Percentiles rank a stretch among this genome's conserved stretches.
Evolutionary conservation across 2,113 vertebrate species (phyloP).

Genomic region (Cinclus mexicanus): DNA sequence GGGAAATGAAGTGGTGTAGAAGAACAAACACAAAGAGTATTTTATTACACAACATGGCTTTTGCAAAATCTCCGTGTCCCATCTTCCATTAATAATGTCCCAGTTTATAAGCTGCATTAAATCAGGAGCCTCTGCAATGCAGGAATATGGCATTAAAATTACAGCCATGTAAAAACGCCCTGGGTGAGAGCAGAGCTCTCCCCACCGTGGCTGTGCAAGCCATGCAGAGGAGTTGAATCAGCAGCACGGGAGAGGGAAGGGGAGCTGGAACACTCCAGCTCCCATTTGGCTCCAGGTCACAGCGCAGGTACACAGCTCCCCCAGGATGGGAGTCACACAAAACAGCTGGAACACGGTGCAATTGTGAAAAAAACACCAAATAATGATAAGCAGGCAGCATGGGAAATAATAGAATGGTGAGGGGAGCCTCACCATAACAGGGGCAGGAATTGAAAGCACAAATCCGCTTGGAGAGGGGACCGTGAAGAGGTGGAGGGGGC

Average conservation of each 20-base stretch:
- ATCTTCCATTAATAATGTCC: conserved; percentile 53
- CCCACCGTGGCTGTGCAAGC: neutral
- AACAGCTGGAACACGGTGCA: neutral
- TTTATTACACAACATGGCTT: conserved; percentile 43
- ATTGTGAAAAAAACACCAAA: neutral
- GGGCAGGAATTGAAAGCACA: neutral
- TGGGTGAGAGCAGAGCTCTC: neutral
- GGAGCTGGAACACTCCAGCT: neutral
- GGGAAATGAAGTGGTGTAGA: conserved; percentile 35
- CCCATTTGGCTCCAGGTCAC: neutral
- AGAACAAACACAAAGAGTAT: conserved; percentile 37
- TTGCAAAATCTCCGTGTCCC: conserved; percentile 34
- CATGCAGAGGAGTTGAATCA: neutral
- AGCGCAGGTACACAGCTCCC: neutral
- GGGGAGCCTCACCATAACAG: rapidly evolving
- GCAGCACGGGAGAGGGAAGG: neutral
- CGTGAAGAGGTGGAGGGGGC: neutral
- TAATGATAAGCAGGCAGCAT: neutral
- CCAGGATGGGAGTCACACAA: rapidly evolving
- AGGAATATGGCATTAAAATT: conserved; percentile 43
- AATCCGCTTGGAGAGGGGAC: neutral
- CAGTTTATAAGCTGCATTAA: conserved; percentile 58
- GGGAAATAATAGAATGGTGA: neutral
- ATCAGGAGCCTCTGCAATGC: conserved; percentile 66
- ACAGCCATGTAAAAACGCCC: neutral